Evolutionary conservation across 2,797 vertebrate genomes (phyloP).

Genomic region (Falco cherrug): DNA sequence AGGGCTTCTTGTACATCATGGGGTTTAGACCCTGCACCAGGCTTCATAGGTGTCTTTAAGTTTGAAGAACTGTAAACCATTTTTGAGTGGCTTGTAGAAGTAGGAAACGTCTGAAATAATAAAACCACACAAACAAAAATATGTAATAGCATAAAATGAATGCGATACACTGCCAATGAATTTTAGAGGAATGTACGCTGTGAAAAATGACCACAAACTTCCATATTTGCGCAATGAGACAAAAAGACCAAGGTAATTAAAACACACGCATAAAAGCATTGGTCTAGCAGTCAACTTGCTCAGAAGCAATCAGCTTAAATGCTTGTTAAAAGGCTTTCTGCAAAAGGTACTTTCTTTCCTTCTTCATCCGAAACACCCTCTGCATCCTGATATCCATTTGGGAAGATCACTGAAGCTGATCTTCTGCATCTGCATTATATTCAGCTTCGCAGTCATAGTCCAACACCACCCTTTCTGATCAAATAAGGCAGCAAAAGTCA

Average conservation of each 20-base stretch:
- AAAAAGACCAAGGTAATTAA: background rate
- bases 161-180: background rate
- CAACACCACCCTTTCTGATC: background rate
- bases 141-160: background rate
- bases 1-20: constrained; percentile 90
- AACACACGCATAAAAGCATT: background rate
- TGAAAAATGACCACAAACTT: background rate
- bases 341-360: background rate
- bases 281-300: background rate
- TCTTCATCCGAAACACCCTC: background rate
- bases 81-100: constrained; percentile 83
- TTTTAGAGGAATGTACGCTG: background rate
- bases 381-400: background rate
- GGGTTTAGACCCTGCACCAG: constrained; percentile 85
- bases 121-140: background rate
- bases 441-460: background rate
- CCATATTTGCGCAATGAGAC: background rate
- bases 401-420: background rate
- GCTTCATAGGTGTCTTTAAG: constrained; percentile 85
- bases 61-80: constrained; percentile 81
- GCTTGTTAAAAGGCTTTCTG: background rate
- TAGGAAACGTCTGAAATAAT: constrained; percentile 73
- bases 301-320: background rate
- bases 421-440: background rate
- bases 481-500: background rate